A percentile compares a stretch with the other conserved stretches of the same genome.
Evolutionary conservation across 2,113 vertebrate genomes (phyloP).

Genomic region (Entomyzon cyanotis): DNA sequence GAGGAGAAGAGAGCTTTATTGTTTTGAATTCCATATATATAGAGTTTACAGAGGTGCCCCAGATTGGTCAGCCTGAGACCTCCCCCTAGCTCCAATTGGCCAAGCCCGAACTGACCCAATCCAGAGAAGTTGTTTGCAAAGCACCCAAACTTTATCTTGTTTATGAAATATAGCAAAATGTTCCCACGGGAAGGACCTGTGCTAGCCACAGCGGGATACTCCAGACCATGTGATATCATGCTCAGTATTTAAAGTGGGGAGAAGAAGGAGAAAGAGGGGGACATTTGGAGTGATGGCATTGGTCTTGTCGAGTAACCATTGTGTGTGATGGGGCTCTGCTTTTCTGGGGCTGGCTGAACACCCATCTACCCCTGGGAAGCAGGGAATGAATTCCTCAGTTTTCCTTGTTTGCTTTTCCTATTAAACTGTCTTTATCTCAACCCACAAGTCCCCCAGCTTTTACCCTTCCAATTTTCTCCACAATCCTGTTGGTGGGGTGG

Average conservation of each 20-base stretch:
- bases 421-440: neutral
- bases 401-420: neutral
- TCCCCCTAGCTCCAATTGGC: no score
- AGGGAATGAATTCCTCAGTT: neutral
- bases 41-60: no score
- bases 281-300: neutral
- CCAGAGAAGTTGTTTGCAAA: no score
- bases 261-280: neutral
- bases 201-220: no score
- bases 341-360: neutral
- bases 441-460: neutral
- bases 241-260: no score
- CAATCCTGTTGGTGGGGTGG: rapidly evolving
- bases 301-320: neutral
- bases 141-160: no score
- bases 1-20: no score
- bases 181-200: no score
- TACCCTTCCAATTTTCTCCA: neutral
- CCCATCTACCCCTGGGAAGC: neutral
- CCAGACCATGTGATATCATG: neutral
- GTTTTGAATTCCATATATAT: no score
- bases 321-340: neutral
- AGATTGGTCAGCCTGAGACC: no score
- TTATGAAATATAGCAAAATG: no score
- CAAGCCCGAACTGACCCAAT: no score